These are phyloP conservation scores for Caenorhabditis sp. DNA, from an alignment of 2,888 invertebrate genomes.

Conservation along the genomic window DNA sequence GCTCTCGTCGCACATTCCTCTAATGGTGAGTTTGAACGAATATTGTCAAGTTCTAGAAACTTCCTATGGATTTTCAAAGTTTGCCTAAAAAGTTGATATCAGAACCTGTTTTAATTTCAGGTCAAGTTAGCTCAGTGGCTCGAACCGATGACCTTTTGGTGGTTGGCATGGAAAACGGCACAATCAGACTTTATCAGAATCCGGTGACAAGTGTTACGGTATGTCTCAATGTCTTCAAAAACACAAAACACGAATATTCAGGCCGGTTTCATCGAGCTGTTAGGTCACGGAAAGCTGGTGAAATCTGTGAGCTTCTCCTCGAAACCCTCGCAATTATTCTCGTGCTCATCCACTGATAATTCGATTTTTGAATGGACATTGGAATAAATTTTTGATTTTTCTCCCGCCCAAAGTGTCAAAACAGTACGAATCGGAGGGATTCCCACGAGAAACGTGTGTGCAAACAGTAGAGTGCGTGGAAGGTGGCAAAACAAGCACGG, in stretches of 20 bases:
- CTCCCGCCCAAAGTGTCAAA: not conserved
- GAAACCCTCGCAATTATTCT: constrained; percentile 14
- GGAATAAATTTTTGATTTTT: not conserved
- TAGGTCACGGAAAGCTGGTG: constrained; percentile 44
- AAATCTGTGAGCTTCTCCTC: constrained; percentile 23
- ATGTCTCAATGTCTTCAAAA: not conserved
- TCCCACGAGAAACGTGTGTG: too few relatives aligned
- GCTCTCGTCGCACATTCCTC: constrained; percentile 58
- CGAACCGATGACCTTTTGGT: constrained; percentile 40
- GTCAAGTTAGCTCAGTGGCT: constrained; percentile 33
- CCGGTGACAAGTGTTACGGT: constrained; percentile 59
- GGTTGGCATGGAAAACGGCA: constrained; percentile 59
- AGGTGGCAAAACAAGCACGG: too few relatives aligned
- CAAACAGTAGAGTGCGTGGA: too few relatives aligned
- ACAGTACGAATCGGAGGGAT: too few relatives aligned
- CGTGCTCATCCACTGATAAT: constrained; percentile 47
- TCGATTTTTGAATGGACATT: constrained; percentile 54
- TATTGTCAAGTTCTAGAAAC: too few relatives aligned
- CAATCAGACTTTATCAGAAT: constrained; percentile 54
- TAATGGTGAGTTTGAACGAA: too few relatives aligned
- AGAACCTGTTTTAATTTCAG: too few relatives aligned
- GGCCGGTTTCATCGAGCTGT: constrained; percentile 58
- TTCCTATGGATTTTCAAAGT: too few relatives aligned
- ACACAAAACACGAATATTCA: too few relatives aligned
- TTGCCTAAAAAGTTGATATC: too few relatives aligned